Evolutionary conservation across 2,888 invertebrate species (phyloP).

Genomic region (Parelbella ahira): DNA sequence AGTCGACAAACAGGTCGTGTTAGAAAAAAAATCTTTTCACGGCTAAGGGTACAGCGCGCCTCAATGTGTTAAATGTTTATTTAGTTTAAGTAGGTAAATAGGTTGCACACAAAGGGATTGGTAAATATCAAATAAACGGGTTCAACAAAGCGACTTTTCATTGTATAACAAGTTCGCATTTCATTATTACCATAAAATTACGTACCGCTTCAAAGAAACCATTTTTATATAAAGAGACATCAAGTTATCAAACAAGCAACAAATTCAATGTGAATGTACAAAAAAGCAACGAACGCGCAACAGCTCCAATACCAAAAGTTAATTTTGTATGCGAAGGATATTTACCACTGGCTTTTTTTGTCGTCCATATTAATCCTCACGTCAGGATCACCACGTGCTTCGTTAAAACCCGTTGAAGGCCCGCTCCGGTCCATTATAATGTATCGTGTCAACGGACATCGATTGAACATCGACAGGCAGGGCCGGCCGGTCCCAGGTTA

Average conservation of each 20-base stretch:
- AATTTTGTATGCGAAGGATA: conserved; percentile 65
- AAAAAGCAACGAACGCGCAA: conserved; percentile 14
- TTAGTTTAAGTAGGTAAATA: conserved; percentile 24
- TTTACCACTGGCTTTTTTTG: conserved; percentile 60
- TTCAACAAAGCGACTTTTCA: conserved; percentile 3
- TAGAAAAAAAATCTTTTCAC: conserved; percentile 24
- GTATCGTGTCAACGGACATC: conserved; percentile 79
- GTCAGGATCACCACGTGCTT: conserved; percentile 78
- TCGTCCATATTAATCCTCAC: conserved; percentile 76
- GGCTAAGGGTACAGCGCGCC: conserved; percentile 17
- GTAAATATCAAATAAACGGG: conserved; percentile 12
- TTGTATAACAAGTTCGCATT: conserved; percentile 8
- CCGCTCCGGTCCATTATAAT: conserved; percentile 73
- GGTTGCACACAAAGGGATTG: conserved; percentile 12
- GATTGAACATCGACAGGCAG: conserved; percentile 73
- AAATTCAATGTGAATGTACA: conserved; percentile 46
- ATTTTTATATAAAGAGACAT: too few relatives aligned
- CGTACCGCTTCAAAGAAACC: too few relatives aligned
- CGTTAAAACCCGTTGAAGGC: conserved; percentile 74
- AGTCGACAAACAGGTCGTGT: conserved; percentile 43
- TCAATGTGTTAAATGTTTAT: conserved; percentile 21
- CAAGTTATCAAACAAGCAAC: conserved; percentile 44
- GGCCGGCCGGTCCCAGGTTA: conserved; percentile 52
- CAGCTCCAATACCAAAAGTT: conserved; percentile 50
- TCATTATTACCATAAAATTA: too few relatives aligned